Base-by-base conservation (phyloP, 2,888 invertebrate species). In the Aplocera efformata region DNA sequence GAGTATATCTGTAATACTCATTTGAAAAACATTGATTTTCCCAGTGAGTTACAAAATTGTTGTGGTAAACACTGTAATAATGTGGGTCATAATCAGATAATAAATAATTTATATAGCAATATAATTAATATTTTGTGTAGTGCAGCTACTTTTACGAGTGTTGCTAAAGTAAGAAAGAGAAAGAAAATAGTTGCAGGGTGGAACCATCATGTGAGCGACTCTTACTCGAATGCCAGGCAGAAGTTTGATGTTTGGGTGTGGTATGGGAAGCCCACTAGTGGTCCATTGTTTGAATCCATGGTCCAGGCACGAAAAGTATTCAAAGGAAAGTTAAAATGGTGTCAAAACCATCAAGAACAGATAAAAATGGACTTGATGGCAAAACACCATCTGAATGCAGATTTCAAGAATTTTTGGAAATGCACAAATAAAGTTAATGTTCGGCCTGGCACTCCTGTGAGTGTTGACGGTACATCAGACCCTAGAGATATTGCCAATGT, bases 171-270 rank as follows among this genome's bases (percentile, higher is more conserved):
- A n/a, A n/a, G n/a, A n/a, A n/a, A n/a, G n/a, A n/a, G 10, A 7
- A 28, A 1, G 6, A 56, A n/a, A 7, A 31, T 1, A 52, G 56
- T 0, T 1, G 13, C 28, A 4, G 28, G 28, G 13, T 59, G 57
- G 57, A 58, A 56, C 25, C 42, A 32, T 3, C 31, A 58, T 13
- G 56, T 58, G 4, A 38, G 36, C 1, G 39, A 23, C 7, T 49
- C 53, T 10, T 50, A 56, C 20, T 10, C 30, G 41, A 33, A 39
- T 34, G 56, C 57, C 23, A 44, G 54, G 25, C 9, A 9, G 3
- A 35, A 25, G 3, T 55, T 50, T 41, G 8, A 42, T 4, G 11
- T 29, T 3, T 58, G 57, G 57, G n/a, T 49, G 9, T 39, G 34
- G 20, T 23, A 26, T 11, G 48, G 48, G 5, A 32, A 30, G 20